phyloP scores from a whole-genome alignment of 1,140 invertebrate species.

The Meloidogyne hapla region DNA sequence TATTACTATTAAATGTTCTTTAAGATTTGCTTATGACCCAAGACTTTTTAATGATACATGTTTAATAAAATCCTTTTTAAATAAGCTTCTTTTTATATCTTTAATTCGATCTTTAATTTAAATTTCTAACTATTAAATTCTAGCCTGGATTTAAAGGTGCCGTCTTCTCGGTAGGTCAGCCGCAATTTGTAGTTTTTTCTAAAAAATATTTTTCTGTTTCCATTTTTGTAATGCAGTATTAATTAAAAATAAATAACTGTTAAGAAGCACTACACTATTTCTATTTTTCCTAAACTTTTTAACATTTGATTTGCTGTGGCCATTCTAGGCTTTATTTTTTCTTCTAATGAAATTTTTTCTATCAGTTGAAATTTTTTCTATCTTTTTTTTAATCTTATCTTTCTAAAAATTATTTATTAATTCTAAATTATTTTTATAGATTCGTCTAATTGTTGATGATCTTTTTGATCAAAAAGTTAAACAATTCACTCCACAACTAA shows the following conservation, averaged over 20 bases:
- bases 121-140: no score
- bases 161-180: conserved; percentile 27
- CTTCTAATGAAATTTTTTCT: background rate
- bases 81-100: no score
- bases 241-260: background rate
- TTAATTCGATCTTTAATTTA: no score
- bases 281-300: background rate
- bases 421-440: conserved; percentile 55
- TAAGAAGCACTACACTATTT: background rate
- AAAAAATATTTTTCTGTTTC: background rate
- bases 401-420: background rate
- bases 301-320: background rate
- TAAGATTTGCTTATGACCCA: no score
- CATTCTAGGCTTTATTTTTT: background rate
- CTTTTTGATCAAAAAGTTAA: conserved; percentile 78
- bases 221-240: conserved; percentile 8
- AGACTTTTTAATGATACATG: no score
- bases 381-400: background rate
- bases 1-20: no score
- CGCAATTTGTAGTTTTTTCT: background rate
- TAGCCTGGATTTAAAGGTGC: conserved; percentile 24
- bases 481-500: conserved; percentile 84
- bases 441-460: conserved; percentile 83
- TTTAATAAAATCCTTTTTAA: no score
- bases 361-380: background rate